Percentiles rank a stretch among this genome's conserved stretches.
phyloP scores from a whole-genome alignment of 2,113 vertebrate genomes.

The Phylloscopus trochilus region DNA sequence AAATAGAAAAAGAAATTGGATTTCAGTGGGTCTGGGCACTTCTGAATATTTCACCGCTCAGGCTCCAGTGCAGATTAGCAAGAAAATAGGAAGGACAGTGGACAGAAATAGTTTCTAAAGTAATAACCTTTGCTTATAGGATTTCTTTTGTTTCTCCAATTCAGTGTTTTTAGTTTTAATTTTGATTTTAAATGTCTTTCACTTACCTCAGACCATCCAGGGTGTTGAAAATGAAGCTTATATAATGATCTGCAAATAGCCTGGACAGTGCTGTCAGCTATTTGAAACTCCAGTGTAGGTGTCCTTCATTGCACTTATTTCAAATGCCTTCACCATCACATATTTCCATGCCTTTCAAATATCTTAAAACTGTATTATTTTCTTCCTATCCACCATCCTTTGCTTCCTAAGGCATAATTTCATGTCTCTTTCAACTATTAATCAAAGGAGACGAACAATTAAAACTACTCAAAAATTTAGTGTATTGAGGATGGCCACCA shows the following conservation, averaged over 20 bases:
- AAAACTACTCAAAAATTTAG: not conserved
- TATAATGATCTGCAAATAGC: not conserved
- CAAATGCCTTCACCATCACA: no score
- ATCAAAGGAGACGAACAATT: not conserved
- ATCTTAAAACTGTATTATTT: not conserved
- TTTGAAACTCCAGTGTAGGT: not conserved
- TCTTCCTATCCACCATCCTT: not conserved
- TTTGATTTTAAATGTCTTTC: not conserved
- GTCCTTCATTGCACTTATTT: not conserved
- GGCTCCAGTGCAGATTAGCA: not conserved
- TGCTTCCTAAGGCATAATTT: not conserved
- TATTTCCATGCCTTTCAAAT: not conserved
- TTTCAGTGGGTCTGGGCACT: conserved; percentile 28
- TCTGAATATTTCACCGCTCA: conserved; percentile 21
- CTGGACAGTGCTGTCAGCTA: not conserved
- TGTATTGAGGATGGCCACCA: not conserved
- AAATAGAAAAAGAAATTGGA: conserved; percentile 60
- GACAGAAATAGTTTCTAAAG: conserved; percentile 5
- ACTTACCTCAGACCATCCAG: not conserved
- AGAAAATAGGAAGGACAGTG: not conserved
- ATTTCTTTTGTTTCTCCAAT: not conserved
- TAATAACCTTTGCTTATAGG: conserved; percentile 2
- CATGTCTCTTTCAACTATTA: not conserved
- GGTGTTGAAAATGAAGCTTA: not conserved
- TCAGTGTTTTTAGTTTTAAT: not conserved